A percentile compares a stretch with the other conserved stretches of the same genome.
phyloP scores from a whole-genome alignment of 2,888 invertebrate species.

The Carpatolechia fugitivella region DNA sequence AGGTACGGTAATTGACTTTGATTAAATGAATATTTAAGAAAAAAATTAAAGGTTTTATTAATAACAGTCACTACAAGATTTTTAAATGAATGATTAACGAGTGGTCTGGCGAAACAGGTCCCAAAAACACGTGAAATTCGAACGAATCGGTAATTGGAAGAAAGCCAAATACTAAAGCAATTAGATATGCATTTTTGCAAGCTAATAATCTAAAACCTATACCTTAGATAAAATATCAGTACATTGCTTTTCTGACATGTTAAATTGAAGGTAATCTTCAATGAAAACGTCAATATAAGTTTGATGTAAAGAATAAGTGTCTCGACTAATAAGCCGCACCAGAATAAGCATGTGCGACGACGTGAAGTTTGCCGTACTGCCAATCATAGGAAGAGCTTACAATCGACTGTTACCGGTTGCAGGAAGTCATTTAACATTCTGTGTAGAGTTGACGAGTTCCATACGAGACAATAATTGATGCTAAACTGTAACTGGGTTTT shows the following conservation, averaged over 20 bases:
- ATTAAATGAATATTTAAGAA: no score
- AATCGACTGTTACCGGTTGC: not conserved
- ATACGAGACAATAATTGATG: not conserved
- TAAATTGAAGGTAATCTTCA: no score
- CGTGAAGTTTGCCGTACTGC: not conserved
- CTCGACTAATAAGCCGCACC: no score
- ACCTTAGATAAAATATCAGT: no score
- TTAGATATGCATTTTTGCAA: not conserved
- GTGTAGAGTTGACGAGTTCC: not conserved
- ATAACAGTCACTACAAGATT: no score
- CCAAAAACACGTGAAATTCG: not conserved
- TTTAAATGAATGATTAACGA: not conserved
- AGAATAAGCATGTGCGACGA: no score
- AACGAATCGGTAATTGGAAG: conserved; percentile 5
- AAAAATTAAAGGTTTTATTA: no score
- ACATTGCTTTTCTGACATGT: no score
- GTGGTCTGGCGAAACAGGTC: not conserved
- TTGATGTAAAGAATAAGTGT: no score
- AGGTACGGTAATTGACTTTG: no score
- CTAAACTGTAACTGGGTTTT: not conserved
- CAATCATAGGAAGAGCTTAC: not conserved
- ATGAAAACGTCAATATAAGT: no score
- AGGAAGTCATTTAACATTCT: not conserved
- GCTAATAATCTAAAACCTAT: not conserved
- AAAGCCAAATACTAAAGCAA: not conserved